Conservation (phyloP, 2,797 vertebrate genomes). For the Myiotriccus ornatus region DNA sequence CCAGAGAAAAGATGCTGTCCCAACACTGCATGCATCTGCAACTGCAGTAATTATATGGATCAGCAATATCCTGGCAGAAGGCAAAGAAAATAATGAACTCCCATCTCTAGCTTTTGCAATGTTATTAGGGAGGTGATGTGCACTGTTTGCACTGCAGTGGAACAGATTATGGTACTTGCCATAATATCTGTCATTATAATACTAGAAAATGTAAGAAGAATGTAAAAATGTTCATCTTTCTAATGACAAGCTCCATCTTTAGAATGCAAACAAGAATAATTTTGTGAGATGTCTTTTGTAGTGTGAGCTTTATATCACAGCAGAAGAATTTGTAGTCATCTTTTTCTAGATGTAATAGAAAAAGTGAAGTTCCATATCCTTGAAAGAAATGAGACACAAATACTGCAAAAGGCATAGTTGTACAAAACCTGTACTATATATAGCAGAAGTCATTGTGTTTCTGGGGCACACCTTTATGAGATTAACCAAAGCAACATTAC, state of each 20-base stretch:
- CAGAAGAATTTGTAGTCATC: constrained; percentile 4
- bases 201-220: constrained; percentile 20
- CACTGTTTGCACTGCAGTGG: background rate
- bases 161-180: constrained; percentile 8
- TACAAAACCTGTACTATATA: background rate
- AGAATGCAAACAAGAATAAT: constrained; percentile 17
- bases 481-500: background rate
- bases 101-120: background rate
- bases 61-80: background rate
- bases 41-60: background rate
- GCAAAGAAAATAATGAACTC: background rate
- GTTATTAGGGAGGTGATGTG: background rate
- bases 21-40: background rate
- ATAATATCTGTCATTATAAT: constrained; percentile 22
- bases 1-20: background rate
- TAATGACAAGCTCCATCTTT: constrained; percentile 20
- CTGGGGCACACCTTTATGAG: background rate
- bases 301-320: background rate
- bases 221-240: constrained; percentile 7
- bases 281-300: constrained; percentile 13
- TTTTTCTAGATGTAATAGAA: background rate
- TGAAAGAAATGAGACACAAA: background rate
- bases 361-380: background rate
- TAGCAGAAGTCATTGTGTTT: background rate
- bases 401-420: background rate